These are phyloP conservation scores for Uria lomvia DNA, from an alignment of 2,113 vertebrate species.

Conservation along the genomic window DNA sequence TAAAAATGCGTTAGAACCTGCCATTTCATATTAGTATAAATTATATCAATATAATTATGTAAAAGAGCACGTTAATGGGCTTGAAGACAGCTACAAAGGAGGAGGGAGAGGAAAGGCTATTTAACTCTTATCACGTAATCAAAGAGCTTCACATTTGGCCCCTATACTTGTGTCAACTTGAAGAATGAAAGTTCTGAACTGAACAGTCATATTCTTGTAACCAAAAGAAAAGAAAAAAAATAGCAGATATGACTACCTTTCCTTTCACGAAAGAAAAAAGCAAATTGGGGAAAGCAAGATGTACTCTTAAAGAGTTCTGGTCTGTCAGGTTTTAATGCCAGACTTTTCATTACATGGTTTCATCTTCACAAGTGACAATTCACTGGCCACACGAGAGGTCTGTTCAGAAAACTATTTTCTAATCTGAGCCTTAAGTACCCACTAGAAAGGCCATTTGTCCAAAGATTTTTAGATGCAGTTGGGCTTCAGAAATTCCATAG, in stretches of 20 bases:
- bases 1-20: not conserved
- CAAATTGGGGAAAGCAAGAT: not conserved
- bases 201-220: not conserved
- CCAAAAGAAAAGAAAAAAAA: not conserved
- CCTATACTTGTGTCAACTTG: not conserved
- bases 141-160: not conserved
- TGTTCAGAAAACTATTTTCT: not conserved
- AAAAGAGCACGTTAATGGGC: not conserved
- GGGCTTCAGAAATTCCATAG: not conserved
- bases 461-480: not conserved
- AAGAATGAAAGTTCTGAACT: not conserved
- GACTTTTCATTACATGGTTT: not conserved
- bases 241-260: not conserved
- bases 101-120: not conserved
- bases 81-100: not conserved
- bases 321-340: not conserved
- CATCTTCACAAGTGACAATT: not conserved
- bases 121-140: not conserved
- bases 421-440: not conserved
- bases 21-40: not conserved
- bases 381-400: not conserved
- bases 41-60: not conserved
- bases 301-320: not conserved
- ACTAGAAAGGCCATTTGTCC: constrained; percentile 12
- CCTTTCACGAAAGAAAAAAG: not conserved